Base-by-base conservation (phyloP, 2,113 vertebrate genomes). In the Lipophrys pholis region DNA sequence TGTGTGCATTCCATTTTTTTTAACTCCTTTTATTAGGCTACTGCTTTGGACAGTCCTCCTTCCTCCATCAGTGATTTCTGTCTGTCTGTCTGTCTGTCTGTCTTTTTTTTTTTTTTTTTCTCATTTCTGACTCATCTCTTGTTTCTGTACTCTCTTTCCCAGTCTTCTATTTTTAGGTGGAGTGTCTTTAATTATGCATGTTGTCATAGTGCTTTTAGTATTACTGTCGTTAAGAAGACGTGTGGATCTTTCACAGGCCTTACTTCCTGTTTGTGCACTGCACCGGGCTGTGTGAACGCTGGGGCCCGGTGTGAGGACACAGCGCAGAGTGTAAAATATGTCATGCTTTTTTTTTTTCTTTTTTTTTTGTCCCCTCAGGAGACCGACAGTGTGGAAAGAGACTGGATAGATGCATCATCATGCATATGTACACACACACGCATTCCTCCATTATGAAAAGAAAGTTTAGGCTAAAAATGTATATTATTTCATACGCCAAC, bases 101-200 rank as follows among this genome's bases (percentile, higher is more conserved):
- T n/a, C n/a, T n/a, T n/a, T n/a, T n/a, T n/a, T 30, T 30, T 30
- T 30, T 30, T 30, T 56, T 15, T 15, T 15, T 66, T 68, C 56
- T 60, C 41, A 10, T 60, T 69, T 55, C 56, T 71, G n/a, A 48
- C 65, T 70, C 74, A 52, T 75, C 65, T 82, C 58, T 54, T 45
- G 21, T 80, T 72, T 61, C 60, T 55, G 9, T 21, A 45, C 57
- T 74, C 49, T 49, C 74, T 56, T 57, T 63, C 40, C 15, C 12
- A 60, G 42, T 78, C 66, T 39, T 67, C 84, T 90, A 75, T 84
- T 86, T 88, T 81, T 88, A 68, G 86, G 70, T 30, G 64, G 67
- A 39, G 46, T 71, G 63, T 21, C 77, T 88, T 91, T 79, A 90
- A 90, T 91, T 88, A 87, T 91, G 84, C 80, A 88, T 86, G 82